phyloP scores from a whole-genome alignment of 1,140 invertebrate genomes.

The Halyomorpha halys region DNA sequence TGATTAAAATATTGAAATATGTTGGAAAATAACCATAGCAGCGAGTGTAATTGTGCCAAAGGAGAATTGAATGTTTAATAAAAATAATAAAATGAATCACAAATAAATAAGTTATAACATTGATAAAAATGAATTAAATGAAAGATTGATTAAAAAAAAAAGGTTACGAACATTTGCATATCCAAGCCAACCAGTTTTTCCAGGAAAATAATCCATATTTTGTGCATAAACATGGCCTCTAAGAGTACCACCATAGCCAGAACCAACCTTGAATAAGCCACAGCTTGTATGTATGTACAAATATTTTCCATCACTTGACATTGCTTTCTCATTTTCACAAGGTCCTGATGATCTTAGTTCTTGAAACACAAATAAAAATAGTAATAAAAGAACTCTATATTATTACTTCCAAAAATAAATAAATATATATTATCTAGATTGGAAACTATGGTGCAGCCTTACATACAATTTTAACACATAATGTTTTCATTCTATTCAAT shows the following conservation, averaged over 20 bases:
- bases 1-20: no score
- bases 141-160: conserved; percentile 12
- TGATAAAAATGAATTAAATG: background rate
- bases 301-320: conserved; percentile 79
- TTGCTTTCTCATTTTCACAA: conserved; percentile 34
- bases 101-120: conserved; percentile 20
- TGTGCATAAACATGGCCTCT: conserved; percentile 74
- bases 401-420: no score
- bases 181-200: conserved; percentile 69
- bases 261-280: conserved; percentile 80
- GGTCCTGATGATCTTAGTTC: background rate
- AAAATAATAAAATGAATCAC: conserved; percentile 11
- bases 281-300: conserved; percentile 71
- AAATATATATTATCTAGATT: no score
- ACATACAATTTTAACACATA: no score
- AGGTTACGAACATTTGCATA: conserved; percentile 60
- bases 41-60: no score
- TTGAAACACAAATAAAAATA: background rate
- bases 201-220: conserved; percentile 67
- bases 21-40: no score
- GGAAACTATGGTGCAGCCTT: no score
- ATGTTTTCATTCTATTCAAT: no score
- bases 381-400: no score
- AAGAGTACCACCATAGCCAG: conserved; percentile 81
- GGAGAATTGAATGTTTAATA: no score